Percentiles rank a stretch among this genome's conserved stretches.
Conservation (phyloP, 2,113 vertebrate genomes). For the Isurus oxyrinchus region DNA sequence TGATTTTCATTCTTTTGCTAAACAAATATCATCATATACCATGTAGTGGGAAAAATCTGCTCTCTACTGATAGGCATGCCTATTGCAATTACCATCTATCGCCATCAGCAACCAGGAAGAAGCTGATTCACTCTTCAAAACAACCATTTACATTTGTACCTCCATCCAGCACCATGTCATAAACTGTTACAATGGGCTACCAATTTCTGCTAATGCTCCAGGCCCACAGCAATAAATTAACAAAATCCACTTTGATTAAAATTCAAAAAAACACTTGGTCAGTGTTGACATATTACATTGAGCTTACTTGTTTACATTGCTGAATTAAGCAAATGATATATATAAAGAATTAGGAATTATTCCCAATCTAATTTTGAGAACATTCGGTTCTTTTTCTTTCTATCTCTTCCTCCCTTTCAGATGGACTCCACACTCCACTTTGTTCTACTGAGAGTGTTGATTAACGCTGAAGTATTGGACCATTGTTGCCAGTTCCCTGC, state of each 20-base stretch:
- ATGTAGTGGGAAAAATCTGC: not conserved
- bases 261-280: not conserved
- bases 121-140: not conserved
- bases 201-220: not conserved
- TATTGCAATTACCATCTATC: not conserved
- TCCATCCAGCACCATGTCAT: not conserved
- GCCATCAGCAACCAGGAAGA: not conserved
- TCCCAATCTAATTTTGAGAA: not conserved
- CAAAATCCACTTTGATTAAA: conserved; percentile 4
- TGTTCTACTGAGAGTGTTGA: not conserved
- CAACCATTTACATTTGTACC: not conserved
- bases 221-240: not conserved
- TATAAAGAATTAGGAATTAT: not conserved
- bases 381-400: not conserved
- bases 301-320: not conserved
- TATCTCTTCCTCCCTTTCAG: conserved; percentile 15
- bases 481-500: not conserved
- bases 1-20: not conserved
- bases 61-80: not conserved
- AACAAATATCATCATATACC: not conserved
- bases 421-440: not conserved
- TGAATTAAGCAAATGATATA: not conserved
- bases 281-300: not conserved
- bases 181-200: not conserved
- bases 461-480: not conserved